These are phyloP conservation scores for Aphaenogaster floridana DNA, from an alignment of 1,140 invertebrate species.

Conservation along the genomic window DNA sequence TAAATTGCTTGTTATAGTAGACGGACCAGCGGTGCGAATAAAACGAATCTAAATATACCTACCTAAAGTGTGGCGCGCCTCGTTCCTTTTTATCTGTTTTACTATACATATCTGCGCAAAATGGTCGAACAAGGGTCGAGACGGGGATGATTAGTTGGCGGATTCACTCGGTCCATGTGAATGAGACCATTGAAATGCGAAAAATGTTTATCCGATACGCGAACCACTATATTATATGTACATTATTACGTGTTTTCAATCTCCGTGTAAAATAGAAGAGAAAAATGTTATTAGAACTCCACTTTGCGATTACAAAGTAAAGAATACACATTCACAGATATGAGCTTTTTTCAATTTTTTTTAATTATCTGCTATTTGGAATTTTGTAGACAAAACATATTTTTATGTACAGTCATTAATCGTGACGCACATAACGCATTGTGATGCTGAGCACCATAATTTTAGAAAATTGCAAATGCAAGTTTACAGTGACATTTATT, in stretches of 20 bases:
- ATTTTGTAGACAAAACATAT: neutral
- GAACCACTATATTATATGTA: neutral
- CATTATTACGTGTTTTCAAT: neutral
- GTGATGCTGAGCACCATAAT: neutral
- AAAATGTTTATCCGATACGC: conserved; percentile 8
- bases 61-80: neutral
- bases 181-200: neutral
- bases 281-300: neutral
- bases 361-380: neutral
- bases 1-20: conserved; percentile 54
- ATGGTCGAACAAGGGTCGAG: neutral
- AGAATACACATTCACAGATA: neutral
- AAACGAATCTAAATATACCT: conserved; percentile 37
- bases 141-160: conserved; percentile 1
- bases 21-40: conserved; percentile 21
- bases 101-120: neutral
- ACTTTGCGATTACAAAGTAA: neutral
- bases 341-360: neutral
- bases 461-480: conserved; percentile 11
- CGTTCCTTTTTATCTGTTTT: conserved; percentile 7
- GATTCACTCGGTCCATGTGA: neutral
- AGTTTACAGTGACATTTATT: neutral
- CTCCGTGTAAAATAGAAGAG: neutral
- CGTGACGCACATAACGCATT: neutral
- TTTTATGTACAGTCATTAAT: conserved; percentile 10